Base-by-base conservation (phyloP, 2,888 invertebrate species). In the Polyommatus iphigenia region DNA sequence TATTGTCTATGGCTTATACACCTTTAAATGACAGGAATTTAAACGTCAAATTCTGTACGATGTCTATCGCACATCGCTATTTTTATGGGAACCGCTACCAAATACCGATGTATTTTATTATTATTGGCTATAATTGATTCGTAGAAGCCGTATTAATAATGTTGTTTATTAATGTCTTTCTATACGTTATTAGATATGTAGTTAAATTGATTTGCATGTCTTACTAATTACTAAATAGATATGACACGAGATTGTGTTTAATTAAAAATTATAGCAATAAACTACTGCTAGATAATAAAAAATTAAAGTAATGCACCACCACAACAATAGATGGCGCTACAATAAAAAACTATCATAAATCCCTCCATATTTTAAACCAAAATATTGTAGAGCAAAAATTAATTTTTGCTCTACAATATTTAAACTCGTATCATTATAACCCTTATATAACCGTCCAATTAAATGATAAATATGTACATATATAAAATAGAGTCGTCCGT, bases 1-100 rank as follows among this genome's bases (percentile, higher is more conserved):
- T 15, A 29, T 75, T 75, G 75, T 75, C 75, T 75, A 75, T 75
- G 75, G 46, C 29, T 75, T 72, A 72, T 72, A 72, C 75, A 75
- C 50, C 50, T 75, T 54, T 29, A 54, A 54, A 54, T 75, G 75
- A 73, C 73, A 73, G 54, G 50, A 75, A 24, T 75, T 75, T 29
- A 73, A 73, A 75, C 46, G 20, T 73, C 41, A 41, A 73, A 73
- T 24, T 46, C 46, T 46, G 13, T 46, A 41, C 67, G 29, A 29
- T 67, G 29, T 32, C 15, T 67, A 67, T 67, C 67, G 67, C 67
- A 24, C 32, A 67, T 67, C 67, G 67, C 67, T 24, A 62, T 62
- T 67, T 67, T 67, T 67, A 32, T 67, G 29, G 29, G 67, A 67
- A 67, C 32, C 6, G 29, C 67, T 29, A 67, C 67, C 67, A 67